Conservation (phyloP, 2,113 vertebrate genomes). For the Podilymbus podiceps region DNA sequence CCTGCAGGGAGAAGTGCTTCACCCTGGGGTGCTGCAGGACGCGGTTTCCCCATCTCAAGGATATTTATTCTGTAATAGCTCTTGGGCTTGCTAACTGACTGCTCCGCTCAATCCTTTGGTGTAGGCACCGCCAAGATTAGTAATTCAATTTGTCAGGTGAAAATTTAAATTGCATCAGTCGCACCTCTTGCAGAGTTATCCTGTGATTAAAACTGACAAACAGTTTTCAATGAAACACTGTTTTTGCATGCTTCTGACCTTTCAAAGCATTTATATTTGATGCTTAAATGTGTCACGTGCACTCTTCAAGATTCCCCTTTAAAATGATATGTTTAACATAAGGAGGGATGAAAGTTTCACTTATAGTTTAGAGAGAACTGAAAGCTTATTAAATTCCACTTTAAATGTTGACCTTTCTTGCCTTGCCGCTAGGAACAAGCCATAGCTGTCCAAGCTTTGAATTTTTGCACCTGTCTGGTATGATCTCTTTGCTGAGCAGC, state of each 20-base stretch:
- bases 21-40: fast-evolving
- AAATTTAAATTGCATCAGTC: conserved; percentile 30
- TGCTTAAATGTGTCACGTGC: not conserved
- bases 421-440: not conserved
- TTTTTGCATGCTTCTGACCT: not conserved
- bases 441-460: not conserved
- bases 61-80: not conserved
- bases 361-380: not conserved
- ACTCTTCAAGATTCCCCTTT: not conserved
- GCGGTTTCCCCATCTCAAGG: not conserved
- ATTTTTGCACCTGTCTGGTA: not conserved
- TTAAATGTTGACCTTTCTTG: not conserved
- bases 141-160: conserved; percentile 31
- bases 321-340: not conserved
- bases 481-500: not conserved
- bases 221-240: not conserved
- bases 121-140: not conserved
- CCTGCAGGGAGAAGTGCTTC: not conserved
- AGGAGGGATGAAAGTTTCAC: not conserved
- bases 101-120: not conserved
- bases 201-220: conserved; percentile 53
- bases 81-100: not conserved
- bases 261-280: not conserved
- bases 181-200: conserved; percentile 6
- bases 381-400: not conserved